Evolutionary conservation across 2,113 vertebrate species (phyloP), one percentile per base, ranked within the genome.

Genomic region (Clarias gariepinus): DNA sequence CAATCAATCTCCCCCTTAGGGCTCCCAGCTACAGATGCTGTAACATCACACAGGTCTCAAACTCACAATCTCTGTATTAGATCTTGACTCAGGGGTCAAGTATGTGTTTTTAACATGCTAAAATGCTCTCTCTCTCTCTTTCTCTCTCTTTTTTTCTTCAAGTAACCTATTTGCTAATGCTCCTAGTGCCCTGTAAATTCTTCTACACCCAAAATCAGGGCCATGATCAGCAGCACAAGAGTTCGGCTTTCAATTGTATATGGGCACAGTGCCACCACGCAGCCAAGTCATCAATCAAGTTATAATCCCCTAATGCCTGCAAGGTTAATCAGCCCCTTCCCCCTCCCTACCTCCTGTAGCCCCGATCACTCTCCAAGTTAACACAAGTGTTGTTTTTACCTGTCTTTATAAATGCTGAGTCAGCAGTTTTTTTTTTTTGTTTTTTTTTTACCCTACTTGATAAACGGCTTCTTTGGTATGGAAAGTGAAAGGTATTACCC

Each of bases 141-240:
- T 47, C 41, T 47, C 47, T 47, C 47, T 85, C 74, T 66, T 58
- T 87, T 73, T 8, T 11, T 63, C 47, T 84, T 66, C 81, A 90
- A 76, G 82, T 82, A 68, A 78, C 85, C 41, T 79, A 47, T 83
- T 82, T 83, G 88, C 88, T 73, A 61, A 87, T 83, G 78, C 86
- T 89, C 84, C 33, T 36, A 86, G 89, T 90, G 81, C 87, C 87
- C 86, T 82, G 89, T 91, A 90, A 91, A 91, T 89, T 74, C 83
- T 85, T 52, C 68, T 78, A 13, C 87, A 89, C 88, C 33, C 77
- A 68, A 85, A 58, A 61, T 83, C 86, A 87, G 74, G 86, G 82
- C 76, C 25, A 84, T 36, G 86, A 89, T 89, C 87, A 89, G 89
- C 63, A 41, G 77, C 36, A 86, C 86, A 85, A 79, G 64, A 89